These are phyloP conservation scores for Tetramorium simillimum DNA, from an alignment of 1,140 invertebrate genomes.

Conservation along the genomic window DNA sequence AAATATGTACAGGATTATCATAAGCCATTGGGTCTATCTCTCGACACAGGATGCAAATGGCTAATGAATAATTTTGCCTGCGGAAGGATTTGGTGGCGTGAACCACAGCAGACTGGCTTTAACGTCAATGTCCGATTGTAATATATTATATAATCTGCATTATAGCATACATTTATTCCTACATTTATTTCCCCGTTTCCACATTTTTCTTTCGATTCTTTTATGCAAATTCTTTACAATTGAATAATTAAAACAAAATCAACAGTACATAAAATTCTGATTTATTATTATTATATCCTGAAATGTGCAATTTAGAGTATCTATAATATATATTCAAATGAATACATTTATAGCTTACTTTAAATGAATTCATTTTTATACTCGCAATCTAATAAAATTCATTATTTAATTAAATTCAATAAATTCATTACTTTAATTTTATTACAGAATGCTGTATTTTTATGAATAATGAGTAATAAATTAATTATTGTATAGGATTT, in stretches of 20 bases:
- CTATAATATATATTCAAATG: background rate
- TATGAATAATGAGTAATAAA: background rate
- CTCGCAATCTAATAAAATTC: background rate
- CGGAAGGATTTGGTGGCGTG: conserved; percentile 38
- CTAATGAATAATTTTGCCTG: conserved; percentile 52
- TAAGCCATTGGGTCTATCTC: conserved; percentile 48
- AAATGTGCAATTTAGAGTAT: background rate
- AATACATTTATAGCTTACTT: background rate
- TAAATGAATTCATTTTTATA: background rate
- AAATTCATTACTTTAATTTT: background rate
- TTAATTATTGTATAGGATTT: background rate
- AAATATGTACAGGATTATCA: conserved; percentile 32
- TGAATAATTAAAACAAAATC: background rate
- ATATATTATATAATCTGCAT: conserved; percentile 34
- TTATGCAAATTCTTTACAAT: background rate
- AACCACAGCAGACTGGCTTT: conserved; percentile 29
- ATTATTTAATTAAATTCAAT: background rate
- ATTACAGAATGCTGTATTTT: too few relatives aligned
- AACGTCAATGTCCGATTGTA: conserved; percentile 52
- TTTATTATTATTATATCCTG: background rate
- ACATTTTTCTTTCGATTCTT: conserved; percentile 3
- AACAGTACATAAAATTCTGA: background rate
- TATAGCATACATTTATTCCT: background rate
- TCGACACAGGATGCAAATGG: conserved; percentile 57
- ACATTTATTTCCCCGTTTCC: background rate